A percentile compares a stretch with the other conserved stretches of the same genome.
Conservation (phyloP, 1,140 invertebrate species). For the Neodiprion lecontei region DNA sequence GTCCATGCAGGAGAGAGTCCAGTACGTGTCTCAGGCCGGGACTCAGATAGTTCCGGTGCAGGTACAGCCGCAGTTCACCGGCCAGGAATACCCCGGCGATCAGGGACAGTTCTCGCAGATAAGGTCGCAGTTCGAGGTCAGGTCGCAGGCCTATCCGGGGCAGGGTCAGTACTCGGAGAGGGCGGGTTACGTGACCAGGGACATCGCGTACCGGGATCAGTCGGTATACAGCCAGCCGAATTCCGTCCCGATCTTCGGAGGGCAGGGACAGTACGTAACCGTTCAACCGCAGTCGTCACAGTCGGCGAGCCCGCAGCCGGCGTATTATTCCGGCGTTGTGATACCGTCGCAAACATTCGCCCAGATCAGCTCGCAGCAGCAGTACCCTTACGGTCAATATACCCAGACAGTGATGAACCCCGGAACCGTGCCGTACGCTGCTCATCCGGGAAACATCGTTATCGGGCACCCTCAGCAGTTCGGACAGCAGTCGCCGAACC, state of each 20-base stretch:
- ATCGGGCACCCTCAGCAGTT: constrained; percentile 51
- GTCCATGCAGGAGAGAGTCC: constrained; percentile 39
- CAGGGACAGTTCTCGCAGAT: constrained; percentile 55
- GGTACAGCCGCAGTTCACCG: constrained; percentile 47
- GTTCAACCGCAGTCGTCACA: constrained; percentile 50
- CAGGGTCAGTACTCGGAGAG: constrained; percentile 48
- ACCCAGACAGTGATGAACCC: constrained; percentile 54
- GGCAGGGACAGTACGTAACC: constrained; percentile 52
- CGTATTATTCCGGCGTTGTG: constrained; percentile 48
- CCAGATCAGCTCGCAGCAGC: constrained; percentile 44
- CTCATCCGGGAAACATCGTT: constrained; percentile 32
- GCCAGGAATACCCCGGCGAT: constrained; percentile 44
- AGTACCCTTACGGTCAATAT: constrained; percentile 54
- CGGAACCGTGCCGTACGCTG: constrained; percentile 41
- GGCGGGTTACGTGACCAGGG: constrained; percentile 52
- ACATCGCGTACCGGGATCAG: constrained; percentile 48
- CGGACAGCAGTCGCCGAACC: constrained; percentile 53
- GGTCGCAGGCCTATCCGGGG: constrained; percentile 49
- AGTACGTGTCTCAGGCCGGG: constrained; percentile 49
- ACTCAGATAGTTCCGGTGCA: constrained; percentile 55
- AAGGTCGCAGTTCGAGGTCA: constrained; percentile 49
- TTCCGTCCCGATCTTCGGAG: constrained; percentile 45
- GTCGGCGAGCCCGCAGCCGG: constrained; percentile 50
- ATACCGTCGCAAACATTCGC: constrained; percentile 45
- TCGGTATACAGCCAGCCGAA: constrained; percentile 38